phyloP scores from a whole-genome alignment of 2,113 vertebrate genomes.

The Corynorhinus townsendii region DNA sequence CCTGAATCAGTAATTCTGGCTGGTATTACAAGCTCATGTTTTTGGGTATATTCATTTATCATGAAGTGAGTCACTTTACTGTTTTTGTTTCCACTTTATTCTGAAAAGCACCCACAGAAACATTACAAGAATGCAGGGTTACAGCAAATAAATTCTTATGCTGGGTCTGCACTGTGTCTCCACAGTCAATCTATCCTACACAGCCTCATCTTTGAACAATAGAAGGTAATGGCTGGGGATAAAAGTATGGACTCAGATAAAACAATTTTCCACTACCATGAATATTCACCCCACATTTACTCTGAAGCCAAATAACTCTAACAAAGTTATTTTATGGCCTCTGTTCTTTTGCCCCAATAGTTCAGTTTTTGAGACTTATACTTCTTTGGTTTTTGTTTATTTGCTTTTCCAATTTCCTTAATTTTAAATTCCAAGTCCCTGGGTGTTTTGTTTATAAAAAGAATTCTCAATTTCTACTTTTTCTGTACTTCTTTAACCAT shows the following conservation, averaged over 20 bases:
- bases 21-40: slow-evolving; percentile 73
- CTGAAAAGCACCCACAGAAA: slow-evolving; percentile 74
- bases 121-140: slow-evolving; percentile 74
- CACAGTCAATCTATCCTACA: slow-evolving; percentile 47
- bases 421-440: slow-evolving; percentile 43
- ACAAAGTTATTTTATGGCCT: background rate
- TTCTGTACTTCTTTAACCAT: slow-evolving; percentile 1
- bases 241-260: slow-evolving; percentile 19
- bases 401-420: slow-evolving; percentile 32
- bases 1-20: slow-evolving; percentile 72
- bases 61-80: slow-evolving; percentile 74
- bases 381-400: background rate
- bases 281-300: slow-evolving; percentile 7
- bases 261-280: background rate
- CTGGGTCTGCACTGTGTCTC: slow-evolving; percentile 66
- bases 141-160: slow-evolving; percentile 75
- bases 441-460: background rate
- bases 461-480: background rate
- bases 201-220: slow-evolving; percentile 60
- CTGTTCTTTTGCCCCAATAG: background rate
- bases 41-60: slow-evolving; percentile 78
- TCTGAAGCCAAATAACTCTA: slow-evolving; percentile 4
- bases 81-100: slow-evolving; percentile 80
- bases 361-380: background rate
- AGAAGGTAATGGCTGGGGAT: slow-evolving; percentile 54